These are phyloP conservation scores for Leptopterna dolabrata DNA, from an alignment of 2,888 invertebrate species.

Conservation along the genomic window DNA sequence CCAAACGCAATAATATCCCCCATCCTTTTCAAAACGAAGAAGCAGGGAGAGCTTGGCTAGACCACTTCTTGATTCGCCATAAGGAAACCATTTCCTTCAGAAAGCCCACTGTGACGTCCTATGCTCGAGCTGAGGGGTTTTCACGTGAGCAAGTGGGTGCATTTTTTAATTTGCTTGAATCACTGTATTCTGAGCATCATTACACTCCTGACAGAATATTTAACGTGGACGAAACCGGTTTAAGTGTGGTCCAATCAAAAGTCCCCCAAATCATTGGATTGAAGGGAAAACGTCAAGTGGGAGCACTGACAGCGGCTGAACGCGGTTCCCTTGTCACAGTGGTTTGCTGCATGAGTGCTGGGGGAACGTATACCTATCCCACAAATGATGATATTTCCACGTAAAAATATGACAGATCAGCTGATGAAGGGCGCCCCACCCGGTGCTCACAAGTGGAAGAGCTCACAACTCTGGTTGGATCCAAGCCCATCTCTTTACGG, in stretches of 20 bases:
- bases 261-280: slow-evolving; percentile 63
- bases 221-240: slow-evolving; percentile 66
- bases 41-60: not conserved
- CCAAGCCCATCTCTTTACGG: slow-evolving; percentile 63
- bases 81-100: not conserved
- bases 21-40: too few relatives aligned
- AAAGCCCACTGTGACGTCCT: not conserved
- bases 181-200: slow-evolving; percentile 47
- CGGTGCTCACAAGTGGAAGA: slow-evolving; percentile 62
- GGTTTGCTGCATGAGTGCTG: slow-evolving; percentile 64
- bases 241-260: slow-evolving; percentile 65
- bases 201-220: slow-evolving; percentile 64
- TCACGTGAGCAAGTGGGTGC: not conserved
- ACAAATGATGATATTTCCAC: slow-evolving; percentile 65
- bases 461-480: slow-evolving; percentile 65
- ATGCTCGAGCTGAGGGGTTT: not conserved
- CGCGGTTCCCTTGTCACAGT: slow-evolving; percentile 64
- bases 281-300: slow-evolving; percentile 65
- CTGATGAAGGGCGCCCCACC: slow-evolving; percentile 64
- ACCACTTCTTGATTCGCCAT: not conserved
- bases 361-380: slow-evolving; percentile 65
- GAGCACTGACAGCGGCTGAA: slow-evolving; percentile 65
- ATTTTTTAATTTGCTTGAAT: not conserved
- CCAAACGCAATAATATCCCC: too few relatives aligned
- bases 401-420: slow-evolving; percentile 64